Evolutionary conservation across 2,797 vertebrate species (phyloP).

Genomic region (Tauraco hartlaubi): DNA sequence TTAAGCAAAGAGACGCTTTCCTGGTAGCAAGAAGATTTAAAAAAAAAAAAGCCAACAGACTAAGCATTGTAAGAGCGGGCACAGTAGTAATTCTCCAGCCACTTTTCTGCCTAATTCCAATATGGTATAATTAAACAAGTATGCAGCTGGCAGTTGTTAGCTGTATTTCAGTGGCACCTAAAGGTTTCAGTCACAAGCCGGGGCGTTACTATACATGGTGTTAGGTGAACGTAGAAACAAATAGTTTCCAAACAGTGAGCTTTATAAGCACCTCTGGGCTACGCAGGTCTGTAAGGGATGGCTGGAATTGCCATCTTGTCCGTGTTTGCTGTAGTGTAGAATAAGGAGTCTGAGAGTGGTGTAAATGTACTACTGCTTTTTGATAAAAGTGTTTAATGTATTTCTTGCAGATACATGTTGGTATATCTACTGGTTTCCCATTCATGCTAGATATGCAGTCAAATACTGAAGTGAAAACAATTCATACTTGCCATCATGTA

Average conservation of each 20-base stretch:
- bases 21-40: background rate
- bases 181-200: background rate
- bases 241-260: background rate
- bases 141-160: background rate
- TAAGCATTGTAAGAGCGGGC: background rate
- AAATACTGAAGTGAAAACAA: background rate
- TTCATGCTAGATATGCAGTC: rapidly evolving
- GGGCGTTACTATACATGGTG: background rate
- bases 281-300: background rate
- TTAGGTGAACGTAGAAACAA: background rate
- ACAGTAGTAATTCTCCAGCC: background rate
- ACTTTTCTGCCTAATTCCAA: background rate
- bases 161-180: background rate
- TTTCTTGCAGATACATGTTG: background rate
- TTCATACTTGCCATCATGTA: background rate
- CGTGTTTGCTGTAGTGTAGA: background rate
- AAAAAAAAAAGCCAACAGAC: background rate
- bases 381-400: background rate
- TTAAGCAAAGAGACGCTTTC: background rate
- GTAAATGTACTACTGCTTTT: background rate
- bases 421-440: background rate
- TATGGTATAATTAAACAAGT: background rate
- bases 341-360: background rate
- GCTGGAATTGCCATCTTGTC: background rate
- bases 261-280: background rate